A percentile compares a stretch with the other conserved stretches of the same genome.
These are phyloP conservation scores for Microplitis manilae DNA, from an alignment of 2,888 invertebrate genomes.

Conservation along the genomic window DNA sequence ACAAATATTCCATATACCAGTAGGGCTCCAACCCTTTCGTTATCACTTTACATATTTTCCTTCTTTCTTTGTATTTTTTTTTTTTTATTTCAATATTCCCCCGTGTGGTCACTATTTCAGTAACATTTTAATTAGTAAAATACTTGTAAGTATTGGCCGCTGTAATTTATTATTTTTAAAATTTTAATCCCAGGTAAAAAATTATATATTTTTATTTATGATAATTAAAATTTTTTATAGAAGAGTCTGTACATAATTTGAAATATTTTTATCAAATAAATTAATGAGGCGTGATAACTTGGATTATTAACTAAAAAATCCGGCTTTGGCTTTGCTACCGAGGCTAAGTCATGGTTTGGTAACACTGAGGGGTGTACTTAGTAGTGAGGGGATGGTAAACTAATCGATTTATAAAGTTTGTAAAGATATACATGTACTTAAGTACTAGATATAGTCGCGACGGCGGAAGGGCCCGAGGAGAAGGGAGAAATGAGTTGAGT, in stretches of 20 bases:
- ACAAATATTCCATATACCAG: conserved; percentile 23
- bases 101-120: conserved; percentile 61
- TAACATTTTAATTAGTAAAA: conserved; percentile 69
- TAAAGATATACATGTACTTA: no score
- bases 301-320: no score
- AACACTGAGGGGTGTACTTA: no score
- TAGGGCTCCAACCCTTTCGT: conserved; percentile 1
- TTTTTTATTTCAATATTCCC: conserved; percentile 8
- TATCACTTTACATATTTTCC: conserved; percentile 10
- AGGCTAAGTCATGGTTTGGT: no score
- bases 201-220: background rate
- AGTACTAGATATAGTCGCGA: background rate
- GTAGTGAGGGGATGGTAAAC: no score
- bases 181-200: background rate
- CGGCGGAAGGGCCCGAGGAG: conserved; percentile 8
- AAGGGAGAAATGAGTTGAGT: conserved; percentile 3
- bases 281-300: no score
- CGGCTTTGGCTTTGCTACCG: no score
- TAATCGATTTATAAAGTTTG: no score
- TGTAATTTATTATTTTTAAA: conserved; percentile 34
- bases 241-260: no score
- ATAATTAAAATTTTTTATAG: background rate
- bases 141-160: conserved; percentile 61
- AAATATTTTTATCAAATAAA: no score
- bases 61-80: conserved; percentile 26